phyloP scores from a whole-genome alignment of 1,140 invertebrate genomes.

The Aphis gossypii region DNA sequence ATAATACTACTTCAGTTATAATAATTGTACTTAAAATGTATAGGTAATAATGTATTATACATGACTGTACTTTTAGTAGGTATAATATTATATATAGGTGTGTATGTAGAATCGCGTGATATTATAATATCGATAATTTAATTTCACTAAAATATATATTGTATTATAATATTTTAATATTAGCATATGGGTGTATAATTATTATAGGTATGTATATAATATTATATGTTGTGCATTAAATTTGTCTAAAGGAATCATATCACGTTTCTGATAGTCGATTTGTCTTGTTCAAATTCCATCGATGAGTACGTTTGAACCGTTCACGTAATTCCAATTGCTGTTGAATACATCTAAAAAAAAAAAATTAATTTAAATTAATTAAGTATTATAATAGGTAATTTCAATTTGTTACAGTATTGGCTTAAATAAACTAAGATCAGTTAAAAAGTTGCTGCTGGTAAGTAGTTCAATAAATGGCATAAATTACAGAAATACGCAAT shows the following conservation, averaged over 20 bases:
- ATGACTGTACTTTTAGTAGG: not conserved
- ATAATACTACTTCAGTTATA: not conserved
- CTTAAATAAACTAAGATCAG: not conserved
- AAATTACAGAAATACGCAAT: not conserved
- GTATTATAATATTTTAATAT: not conserved
- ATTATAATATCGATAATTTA: not conserved
- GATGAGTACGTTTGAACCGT: slow-evolving; percentile 3
- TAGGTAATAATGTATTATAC: not conserved
- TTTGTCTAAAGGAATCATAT: slow-evolving; percentile 48
- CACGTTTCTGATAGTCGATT: slow-evolving; percentile 21
- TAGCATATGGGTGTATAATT: slow-evolving; percentile 11
- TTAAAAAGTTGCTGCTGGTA: not conserved
- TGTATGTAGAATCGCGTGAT: not conserved
- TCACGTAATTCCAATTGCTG: slow-evolving; percentile 45
- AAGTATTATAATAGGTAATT: not conserved
- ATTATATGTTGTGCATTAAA: not conserved
- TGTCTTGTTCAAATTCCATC: slow-evolving; percentile 21
- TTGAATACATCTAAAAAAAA: slow-evolving; percentile 43
- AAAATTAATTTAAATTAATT: not conserved
- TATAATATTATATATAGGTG: not conserved
- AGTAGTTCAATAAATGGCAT: not conserved
- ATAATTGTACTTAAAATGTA: not conserved
- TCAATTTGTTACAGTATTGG: not conserved
- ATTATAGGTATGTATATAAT: slow-evolving; percentile 2
- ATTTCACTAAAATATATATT: not conserved